Conservation (phyloP, 2,888 invertebrate genomes). For the Fragum whitleyi region DNA sequence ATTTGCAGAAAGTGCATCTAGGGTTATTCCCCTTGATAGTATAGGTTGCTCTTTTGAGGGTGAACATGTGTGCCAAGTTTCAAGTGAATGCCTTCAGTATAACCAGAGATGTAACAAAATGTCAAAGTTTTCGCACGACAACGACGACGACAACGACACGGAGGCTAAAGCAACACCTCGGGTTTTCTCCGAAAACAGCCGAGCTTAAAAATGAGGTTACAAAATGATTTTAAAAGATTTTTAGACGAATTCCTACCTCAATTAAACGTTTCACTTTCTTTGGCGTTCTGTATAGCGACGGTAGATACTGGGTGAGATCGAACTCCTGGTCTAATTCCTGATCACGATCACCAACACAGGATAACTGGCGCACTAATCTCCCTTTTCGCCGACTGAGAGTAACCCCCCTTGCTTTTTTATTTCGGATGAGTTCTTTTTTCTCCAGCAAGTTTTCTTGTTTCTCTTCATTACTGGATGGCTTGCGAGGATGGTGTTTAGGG, state of each 20-base stretch:
- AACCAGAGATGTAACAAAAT: too few species aligned
- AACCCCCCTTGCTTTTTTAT: conserved; percentile 75
- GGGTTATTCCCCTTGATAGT: too few species aligned
- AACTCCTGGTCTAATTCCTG: conserved; percentile 68
- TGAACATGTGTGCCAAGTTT: too few species aligned
- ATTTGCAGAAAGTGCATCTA: too few species aligned
- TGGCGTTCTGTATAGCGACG: conserved; percentile 87
- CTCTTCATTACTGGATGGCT: conserved; percentile 65
- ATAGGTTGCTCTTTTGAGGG: too few species aligned
- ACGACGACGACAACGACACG: too few species aligned
- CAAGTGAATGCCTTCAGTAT: too few species aligned
- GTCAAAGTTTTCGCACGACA: too few species aligned
- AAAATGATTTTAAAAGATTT: neutral
- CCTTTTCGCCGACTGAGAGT: conserved; percentile 78
- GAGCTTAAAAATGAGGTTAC: too few species aligned
- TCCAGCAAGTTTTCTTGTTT: conserved; percentile 77
- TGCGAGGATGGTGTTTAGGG: conserved; percentile 44
- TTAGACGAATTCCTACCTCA: conserved; percentile 87
- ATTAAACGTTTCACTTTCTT: conserved; percentile 88
- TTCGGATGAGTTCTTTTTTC: conserved; percentile 79
- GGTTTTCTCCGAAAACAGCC: too few species aligned
- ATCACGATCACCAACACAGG: conserved; percentile 81
- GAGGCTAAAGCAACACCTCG: too few species aligned
- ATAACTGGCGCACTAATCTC: conserved; percentile 76
- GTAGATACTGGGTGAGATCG: conserved; percentile 87